These are phyloP conservation scores for Nasonia longicornis DNA, from an alignment of 1,140 invertebrate genomes.

Conservation along the genomic window DNA sequence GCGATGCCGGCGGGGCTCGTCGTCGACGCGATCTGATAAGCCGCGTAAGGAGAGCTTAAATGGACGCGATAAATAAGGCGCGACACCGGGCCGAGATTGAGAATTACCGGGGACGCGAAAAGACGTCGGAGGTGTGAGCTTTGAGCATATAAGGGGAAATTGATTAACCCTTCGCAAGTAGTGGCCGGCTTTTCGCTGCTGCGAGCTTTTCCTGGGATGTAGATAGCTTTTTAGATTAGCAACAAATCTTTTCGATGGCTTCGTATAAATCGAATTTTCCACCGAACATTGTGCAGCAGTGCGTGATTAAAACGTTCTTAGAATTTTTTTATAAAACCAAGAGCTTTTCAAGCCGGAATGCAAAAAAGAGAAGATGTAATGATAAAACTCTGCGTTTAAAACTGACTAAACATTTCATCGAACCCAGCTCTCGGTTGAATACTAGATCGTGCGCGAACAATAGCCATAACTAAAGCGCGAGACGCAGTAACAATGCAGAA, in stretches of 20 bases:
- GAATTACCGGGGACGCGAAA: neutral
- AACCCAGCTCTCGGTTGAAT: neutral
- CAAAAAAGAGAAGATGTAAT: no score
- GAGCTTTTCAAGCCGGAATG: no score
- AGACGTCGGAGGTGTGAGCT: neutral
- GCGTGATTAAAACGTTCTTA: no score
- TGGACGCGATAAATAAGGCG: slow-evolving; percentile 37
- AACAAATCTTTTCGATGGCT: no score
- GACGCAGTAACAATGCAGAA: slow-evolving; percentile 14
- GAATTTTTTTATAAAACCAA: no score
- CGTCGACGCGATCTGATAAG: slow-evolving; percentile 36
- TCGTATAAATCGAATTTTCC: no score
- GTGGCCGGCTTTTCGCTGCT: neutral
- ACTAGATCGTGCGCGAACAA: neutral
- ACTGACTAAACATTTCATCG: no score
- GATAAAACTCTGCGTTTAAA: no score
- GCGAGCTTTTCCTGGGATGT: neutral
- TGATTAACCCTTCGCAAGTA: slow-evolving; percentile 41
- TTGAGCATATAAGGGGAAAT: neutral
- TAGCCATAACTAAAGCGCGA: neutral
- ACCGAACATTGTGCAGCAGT: no score
- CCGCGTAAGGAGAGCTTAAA: slow-evolving; percentile 20
- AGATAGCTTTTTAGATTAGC: no score
- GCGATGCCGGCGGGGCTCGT: slow-evolving; percentile 1
- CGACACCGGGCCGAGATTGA: neutral